phyloP scores from a whole-genome alignment of 2,888 invertebrate genomes.

The Ischnura elegans region DNA sequence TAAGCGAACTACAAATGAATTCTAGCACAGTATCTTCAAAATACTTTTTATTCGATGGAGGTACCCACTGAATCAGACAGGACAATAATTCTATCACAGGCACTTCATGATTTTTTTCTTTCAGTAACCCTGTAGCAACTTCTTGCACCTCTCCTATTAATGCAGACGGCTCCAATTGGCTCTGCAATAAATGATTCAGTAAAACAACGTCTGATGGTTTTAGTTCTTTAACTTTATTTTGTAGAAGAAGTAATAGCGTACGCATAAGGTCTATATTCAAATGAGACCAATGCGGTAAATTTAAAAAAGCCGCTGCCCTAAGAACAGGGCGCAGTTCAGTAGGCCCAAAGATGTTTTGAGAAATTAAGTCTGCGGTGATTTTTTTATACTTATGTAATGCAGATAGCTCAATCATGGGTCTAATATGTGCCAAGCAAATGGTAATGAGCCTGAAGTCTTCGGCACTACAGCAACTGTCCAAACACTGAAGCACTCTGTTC shows the following conservation, averaged over 20 bases:
- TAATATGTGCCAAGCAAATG: constrained; percentile 78
- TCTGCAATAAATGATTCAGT: constrained; percentile 77
- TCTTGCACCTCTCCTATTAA: constrained; percentile 77
- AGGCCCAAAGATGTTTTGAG: constrained; percentile 74
- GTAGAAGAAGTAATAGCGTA: constrained; percentile 74
- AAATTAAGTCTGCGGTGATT: constrained; percentile 76
- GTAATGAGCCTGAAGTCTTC: constrained; percentile 78
- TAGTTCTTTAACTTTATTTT: constrained; percentile 76
- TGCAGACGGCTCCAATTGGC: constrained; percentile 79
- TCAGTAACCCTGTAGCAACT: constrained; percentile 76
- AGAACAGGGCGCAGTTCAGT: constrained; percentile 73
- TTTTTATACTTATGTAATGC: constrained; percentile 76
- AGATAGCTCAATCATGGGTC: constrained; percentile 76
- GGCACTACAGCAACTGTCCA: constrained; percentile 75
- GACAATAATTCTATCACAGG: constrained; percentile 76
- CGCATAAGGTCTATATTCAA: constrained; percentile 75
- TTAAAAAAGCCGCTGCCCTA: constrained; percentile 77
- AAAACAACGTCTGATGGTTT: constrained; percentile 76
- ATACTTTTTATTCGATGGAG: constrained; percentile 77
- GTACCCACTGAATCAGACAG: constrained; percentile 77
- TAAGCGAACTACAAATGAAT: constrained; percentile 71
- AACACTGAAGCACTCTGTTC: constrained; percentile 68
- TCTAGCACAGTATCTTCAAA: constrained; percentile 76
- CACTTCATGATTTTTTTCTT: constrained; percentile 75
- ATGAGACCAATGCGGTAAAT: constrained; percentile 78